Evolutionary conservation across 1,140 invertebrate genomes (phyloP).

Genomic region (Reticulitermes speratus): DNA sequence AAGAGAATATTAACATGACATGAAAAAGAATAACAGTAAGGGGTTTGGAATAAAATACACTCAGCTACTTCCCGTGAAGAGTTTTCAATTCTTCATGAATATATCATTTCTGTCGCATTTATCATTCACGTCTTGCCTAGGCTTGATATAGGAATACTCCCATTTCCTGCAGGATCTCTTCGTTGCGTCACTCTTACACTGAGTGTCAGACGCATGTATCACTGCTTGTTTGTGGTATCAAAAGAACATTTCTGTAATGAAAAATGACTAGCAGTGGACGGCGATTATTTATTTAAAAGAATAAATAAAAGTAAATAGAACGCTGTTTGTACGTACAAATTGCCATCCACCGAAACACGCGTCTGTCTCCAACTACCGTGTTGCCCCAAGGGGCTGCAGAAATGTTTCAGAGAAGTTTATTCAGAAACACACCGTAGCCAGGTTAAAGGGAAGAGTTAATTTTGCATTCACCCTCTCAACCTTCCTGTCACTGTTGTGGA

Average conservation of each 20-base stretch:
- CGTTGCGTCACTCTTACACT: too few relatives aligned
- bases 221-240: background rate
- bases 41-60: too few relatives aligned
- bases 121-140: too few relatives aligned
- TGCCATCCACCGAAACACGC: background rate
- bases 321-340: background rate
- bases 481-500: background rate
- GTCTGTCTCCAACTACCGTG: background rate
- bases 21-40: too few relatives aligned
- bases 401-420: background rate
- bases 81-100: background rate
- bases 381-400: background rate
- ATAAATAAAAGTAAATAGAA: background rate
- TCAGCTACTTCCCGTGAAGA: too few relatives aligned
- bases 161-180: background rate
- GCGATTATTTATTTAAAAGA: background rate
- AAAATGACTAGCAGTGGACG: background rate
- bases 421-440: background rate
- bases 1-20: too few relatives aligned
- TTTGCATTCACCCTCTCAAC: background rate
- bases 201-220: background rate
- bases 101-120: background rate
- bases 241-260: constrained; percentile 4
- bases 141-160: too few relatives aligned
- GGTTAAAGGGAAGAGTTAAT: background rate